Evolutionary conservation across 2,113 vertebrate species (phyloP).

Genomic region (Phylloscopus whistleri): DNA sequence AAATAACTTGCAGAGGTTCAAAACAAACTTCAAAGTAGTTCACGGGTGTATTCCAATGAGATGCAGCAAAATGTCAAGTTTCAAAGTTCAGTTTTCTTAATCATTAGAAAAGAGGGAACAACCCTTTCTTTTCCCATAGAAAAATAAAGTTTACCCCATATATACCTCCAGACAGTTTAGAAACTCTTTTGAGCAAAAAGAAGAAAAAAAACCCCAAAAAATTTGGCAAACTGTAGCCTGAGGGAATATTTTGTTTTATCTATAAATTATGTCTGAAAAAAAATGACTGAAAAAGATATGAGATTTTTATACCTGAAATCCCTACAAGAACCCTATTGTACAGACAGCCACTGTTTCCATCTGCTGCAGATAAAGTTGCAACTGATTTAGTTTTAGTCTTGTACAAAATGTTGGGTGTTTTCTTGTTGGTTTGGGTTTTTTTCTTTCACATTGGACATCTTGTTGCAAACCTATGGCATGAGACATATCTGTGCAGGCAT

Average conservation of each 20-base stretch:
- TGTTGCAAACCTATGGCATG: not conserved
- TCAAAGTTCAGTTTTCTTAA: conserved; percentile 16
- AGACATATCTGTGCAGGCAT: not conserved
- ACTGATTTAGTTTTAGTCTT: not conserved
- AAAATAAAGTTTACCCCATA: not conserved
- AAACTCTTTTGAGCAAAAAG: not conserved
- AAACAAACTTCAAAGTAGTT: conserved; percentile 1
- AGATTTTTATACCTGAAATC: not conserved
- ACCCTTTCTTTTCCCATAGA: not conserved
- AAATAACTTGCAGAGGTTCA: conserved; percentile 31
- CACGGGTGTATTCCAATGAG: not conserved
- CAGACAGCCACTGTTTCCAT: not conserved
- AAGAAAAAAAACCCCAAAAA: not conserved
- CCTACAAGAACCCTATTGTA: not conserved
- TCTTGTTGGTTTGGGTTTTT: not conserved
- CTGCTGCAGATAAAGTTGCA: not conserved
- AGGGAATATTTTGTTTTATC: conserved; percentile 27
- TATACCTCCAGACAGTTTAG: not conserved
- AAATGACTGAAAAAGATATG: not conserved
- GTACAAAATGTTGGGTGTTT: not conserved
- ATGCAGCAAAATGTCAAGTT: not conserved
- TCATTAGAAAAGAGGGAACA: not conserved
- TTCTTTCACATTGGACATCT: not conserved
- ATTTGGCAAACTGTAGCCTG: not conserved
- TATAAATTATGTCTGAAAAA: conserved; percentile 12